phyloP scores from a whole-genome alignment of 2,888 invertebrate genomes.

The Netelia virgata region DNA sequence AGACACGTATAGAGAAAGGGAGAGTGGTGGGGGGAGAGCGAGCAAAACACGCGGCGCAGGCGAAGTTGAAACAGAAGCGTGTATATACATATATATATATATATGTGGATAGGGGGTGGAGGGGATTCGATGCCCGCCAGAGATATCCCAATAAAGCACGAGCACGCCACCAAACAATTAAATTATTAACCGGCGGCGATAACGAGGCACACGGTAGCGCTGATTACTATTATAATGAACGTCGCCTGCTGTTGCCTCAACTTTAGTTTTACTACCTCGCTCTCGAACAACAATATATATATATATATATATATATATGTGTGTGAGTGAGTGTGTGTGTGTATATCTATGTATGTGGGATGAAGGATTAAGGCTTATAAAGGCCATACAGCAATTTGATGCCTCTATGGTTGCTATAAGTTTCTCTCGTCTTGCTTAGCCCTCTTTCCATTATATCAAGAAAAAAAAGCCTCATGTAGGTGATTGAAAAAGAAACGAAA shows the following conservation, averaged over 20 bases:
- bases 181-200: constrained; percentile 84
- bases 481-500: neutral
- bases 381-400: neutral
- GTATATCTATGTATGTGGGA: neutral
- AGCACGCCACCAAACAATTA: constrained; percentile 84
- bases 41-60: constrained; percentile 54
- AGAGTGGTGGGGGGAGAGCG: constrained; percentile 25
- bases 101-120: neutral
- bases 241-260: constrained; percentile 62
- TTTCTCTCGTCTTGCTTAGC: too few species aligned
- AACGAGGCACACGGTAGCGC: constrained; percentile 79
- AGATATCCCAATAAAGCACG: constrained; percentile 82
- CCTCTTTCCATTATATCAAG: too few species aligned
- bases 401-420: too few species aligned
- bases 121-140: constrained; percentile 76
- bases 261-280: constrained; percentile 54
- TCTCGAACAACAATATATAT: neutral
- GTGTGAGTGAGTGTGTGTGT: neutral
- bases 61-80: constrained; percentile 8
- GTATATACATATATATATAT: too few species aligned
- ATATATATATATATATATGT: neutral
- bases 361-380: constrained; percentile 19
- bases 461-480: too few species aligned
- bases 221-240: constrained; percentile 82
- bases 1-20: constrained; percentile 18